Evolutionary conservation across 2,888 invertebrate genomes (phyloP).

Genomic region (Tipula vernalis): DNA sequence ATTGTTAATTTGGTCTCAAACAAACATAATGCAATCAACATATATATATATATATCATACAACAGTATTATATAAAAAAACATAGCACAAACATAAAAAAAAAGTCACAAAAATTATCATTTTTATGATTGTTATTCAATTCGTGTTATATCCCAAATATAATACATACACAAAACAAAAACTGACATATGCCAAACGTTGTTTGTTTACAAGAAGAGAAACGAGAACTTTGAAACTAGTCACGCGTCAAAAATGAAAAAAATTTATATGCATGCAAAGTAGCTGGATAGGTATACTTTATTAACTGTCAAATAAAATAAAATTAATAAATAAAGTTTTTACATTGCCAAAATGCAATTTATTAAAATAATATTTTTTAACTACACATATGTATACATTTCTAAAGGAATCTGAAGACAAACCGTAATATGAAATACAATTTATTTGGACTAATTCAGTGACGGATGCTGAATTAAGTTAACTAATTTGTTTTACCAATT

Average conservation of each 20-base stretch:
- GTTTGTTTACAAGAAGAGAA: neutral
- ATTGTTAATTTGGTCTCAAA: neutral
- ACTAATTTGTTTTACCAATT: too few species aligned
- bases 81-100: neutral
- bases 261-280: conserved; percentile 1
- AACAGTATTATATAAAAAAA: neutral
- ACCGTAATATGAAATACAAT: too few species aligned
- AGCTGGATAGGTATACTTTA: neutral
- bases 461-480: too few species aligned
- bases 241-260: conserved; percentile 5
- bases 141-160: neutral
- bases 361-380: neutral
- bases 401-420: too few species aligned
- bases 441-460: too few species aligned
- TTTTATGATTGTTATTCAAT: conserved; percentile 8
- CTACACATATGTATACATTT: too few species aligned
- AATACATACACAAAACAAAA: neutral
- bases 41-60: neutral
- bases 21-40: neutral
- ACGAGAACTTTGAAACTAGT: conserved; percentile 6
- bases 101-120: conserved; percentile 8
- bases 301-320: neutral
- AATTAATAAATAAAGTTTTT: neutral
- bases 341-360: neutral
- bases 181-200: conserved; percentile 8